Evolutionary conservation across 2,113 vertebrate species (phyloP).

Genomic region (Leucosticte australis): DNA sequence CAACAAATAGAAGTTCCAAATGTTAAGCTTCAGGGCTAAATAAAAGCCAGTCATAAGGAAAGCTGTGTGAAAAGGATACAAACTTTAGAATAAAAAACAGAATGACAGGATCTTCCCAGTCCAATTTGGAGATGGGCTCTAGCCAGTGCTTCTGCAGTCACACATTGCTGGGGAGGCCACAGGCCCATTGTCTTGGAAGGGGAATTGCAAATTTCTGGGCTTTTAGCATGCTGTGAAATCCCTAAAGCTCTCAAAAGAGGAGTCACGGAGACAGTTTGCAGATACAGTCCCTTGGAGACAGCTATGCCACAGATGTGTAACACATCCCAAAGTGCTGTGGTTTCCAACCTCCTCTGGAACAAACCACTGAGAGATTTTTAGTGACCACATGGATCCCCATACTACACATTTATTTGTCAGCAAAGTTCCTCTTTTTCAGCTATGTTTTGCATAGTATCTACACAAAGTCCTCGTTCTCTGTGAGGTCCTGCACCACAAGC

Average conservation of each 20-base stretch:
- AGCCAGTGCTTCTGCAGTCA: not conserved
- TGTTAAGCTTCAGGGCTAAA: constrained; percentile 55
- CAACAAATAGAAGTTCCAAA: constrained; percentile 22
- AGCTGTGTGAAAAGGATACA: constrained; percentile 18
- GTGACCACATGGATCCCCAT: not conserved
- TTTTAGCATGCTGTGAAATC: not conserved
- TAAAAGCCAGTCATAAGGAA: constrained; percentile 19
- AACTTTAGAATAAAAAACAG: constrained; percentile 17
- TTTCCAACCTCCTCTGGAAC: not conserved
- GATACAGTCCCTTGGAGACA: not conserved
- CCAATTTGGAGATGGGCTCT: not conserved
- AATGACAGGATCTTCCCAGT: not conserved
- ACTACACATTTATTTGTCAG: not conserved
- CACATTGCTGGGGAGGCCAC: not conserved
- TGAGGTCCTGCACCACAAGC: not conserved
- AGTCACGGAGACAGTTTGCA: not conserved
- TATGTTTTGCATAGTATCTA: not conserved
- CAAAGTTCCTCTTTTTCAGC: not conserved
- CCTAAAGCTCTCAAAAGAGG: not conserved
- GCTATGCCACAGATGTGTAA: not conserved
- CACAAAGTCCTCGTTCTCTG: not conserved
- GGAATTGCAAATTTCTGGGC: not conserved
- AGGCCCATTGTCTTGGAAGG: not conserved
- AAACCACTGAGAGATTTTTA: not conserved
- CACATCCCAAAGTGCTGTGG: not conserved